A percentile compares a stretch with the other conserved stretches of the same genome.
phyloP scores from a whole-genome alignment of 2,888 invertebrate species.

The Prenolepis imparis region DNA sequence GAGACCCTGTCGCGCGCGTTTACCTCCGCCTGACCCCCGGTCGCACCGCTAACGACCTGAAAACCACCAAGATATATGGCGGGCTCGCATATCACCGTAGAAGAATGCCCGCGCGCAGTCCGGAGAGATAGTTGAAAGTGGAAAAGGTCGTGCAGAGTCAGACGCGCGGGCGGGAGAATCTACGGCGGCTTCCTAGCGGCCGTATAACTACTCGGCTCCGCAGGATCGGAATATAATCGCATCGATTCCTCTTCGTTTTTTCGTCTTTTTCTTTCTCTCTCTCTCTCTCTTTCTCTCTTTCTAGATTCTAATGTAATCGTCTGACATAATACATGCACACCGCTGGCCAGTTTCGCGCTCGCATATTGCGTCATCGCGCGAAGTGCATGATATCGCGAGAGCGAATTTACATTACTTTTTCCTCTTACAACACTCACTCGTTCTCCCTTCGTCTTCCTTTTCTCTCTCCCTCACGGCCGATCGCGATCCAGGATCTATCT shows the following conservation, averaged over 20 bases:
- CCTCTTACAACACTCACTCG: constrained; percentile 40
- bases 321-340: neutral
- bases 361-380: constrained; percentile 26
- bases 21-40: neutral
- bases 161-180: constrained; percentile 30
- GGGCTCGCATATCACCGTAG: constrained; percentile 42
- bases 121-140: constrained; percentile 51
- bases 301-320: neutral
- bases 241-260: neutral
- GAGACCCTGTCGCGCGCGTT: neutral
- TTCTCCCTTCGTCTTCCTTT: neutral
- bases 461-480: neutral
- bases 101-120: constrained; percentile 53
- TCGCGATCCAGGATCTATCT: neutral
- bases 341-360: neutral
- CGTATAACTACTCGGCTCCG: constrained; percentile 42
- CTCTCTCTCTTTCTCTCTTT: neutral
- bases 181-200: constrained; percentile 26
- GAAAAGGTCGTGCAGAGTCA: constrained; percentile 55
- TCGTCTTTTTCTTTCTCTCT: neutral
- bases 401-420: constrained; percentile 9
- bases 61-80: constrained; percentile 42
- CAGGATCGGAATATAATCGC: constrained; percentile 34
- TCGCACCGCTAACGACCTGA: constrained; percentile 39
- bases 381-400: constrained; percentile 25